Evolutionary conservation across 2,888 invertebrate species (phyloP).

Genomic region (Silvanus unidentatus): DNA sequence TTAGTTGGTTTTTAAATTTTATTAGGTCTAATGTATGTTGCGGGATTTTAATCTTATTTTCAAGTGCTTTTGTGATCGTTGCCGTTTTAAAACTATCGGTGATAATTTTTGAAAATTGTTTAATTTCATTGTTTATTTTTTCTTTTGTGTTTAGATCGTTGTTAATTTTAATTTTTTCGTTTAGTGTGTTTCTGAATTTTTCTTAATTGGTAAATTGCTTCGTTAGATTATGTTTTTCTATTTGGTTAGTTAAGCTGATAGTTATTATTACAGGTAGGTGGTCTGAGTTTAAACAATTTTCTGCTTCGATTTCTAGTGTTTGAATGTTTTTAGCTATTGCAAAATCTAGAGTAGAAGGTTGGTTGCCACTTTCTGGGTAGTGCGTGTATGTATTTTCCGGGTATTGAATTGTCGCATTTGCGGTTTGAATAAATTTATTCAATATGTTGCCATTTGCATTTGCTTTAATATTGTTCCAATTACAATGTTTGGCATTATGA

Average conservation of each 20-base stretch:
- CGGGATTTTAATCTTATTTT: constrained; percentile 1
- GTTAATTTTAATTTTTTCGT: background rate
- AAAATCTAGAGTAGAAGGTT: background rate
- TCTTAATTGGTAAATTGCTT: background rate
- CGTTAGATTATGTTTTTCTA: background rate
- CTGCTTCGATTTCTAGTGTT: too few relatives aligned
- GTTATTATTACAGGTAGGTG: background rate
- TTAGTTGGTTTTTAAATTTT: constrained; percentile 1
- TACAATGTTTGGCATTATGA: background rate
- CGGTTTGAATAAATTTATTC: background rate
- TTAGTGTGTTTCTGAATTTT: background rate
- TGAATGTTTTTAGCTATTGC: background rate
- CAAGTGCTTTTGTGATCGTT: background rate
- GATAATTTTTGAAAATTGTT: background rate
- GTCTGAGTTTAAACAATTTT: background rate
- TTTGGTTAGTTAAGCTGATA: too few relatives aligned
- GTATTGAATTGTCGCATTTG: background rate
- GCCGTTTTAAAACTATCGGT: background rate
- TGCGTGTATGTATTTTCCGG: background rate
- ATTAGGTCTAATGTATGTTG: background rate
- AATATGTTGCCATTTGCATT: background rate
- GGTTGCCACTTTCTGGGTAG: background rate
- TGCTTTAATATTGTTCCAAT: background rate
- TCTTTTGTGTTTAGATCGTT: background rate
- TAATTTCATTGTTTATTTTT: background rate